phyloP scores from a whole-genome alignment of 2,888 invertebrate genomes.

The Sialis lutaria region DNA sequence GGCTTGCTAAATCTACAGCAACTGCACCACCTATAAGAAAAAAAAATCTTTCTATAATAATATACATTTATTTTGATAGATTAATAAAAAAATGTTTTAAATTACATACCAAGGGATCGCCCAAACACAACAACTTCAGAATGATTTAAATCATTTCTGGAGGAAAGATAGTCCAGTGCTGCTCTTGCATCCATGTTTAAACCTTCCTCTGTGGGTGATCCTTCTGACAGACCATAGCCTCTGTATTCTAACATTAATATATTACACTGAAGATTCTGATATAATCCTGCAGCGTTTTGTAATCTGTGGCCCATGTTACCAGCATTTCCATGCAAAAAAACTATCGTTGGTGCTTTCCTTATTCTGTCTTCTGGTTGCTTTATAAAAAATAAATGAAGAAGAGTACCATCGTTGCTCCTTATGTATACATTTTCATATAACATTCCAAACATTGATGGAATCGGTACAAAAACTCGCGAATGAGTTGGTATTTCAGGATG shows the following conservation, averaged over 20 bases:
- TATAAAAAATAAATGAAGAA: conserved; percentile 67
- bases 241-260: conserved; percentile 87
- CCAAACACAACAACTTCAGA: conserved; percentile 80
- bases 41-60: conserved; percentile 11
- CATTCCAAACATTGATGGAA: conserved; percentile 69
- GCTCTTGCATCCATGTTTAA: conserved; percentile 76
- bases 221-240: conserved; percentile 86
- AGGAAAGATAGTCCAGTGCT: conserved; percentile 67
- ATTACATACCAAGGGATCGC: conserved; percentile 52
- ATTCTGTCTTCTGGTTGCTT: conserved; percentile 50
- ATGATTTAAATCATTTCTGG: conserved; percentile 68
- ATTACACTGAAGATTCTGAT: conserved; percentile 66
- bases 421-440: conserved; percentile 73
- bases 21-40: conserved; percentile 64
- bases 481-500: conserved; percentile 82
- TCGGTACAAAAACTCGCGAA: conserved; percentile 73
- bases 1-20: conserved; percentile 70
- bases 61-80: conserved; percentile 7
- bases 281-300: conserved; percentile 75
- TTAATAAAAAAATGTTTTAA: conserved; percentile 4
- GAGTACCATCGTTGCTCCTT: conserved; percentile 56
- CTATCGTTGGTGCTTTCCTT: conserved; percentile 59
- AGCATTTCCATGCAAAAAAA: conserved; percentile 92
- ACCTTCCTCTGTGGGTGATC: conserved; percentile 73
- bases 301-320: conserved; percentile 91